phyloP scores from a whole-genome alignment of 2,797 vertebrate genomes.

The Rachycentron canadum region DNA sequence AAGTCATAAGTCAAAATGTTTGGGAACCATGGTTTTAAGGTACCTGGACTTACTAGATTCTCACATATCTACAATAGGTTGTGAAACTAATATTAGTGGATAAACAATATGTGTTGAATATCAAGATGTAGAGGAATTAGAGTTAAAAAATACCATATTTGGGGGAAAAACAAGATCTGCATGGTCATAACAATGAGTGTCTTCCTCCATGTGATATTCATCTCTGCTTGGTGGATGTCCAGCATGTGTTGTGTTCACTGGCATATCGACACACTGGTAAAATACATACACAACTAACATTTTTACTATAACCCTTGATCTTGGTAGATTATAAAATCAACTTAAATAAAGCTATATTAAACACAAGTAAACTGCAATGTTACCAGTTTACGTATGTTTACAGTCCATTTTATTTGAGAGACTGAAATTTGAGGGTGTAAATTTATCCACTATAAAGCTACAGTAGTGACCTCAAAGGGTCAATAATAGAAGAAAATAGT shows the following conservation, averaged over 20 bases:
- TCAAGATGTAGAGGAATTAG: not conserved
- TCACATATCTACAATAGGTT: no score
- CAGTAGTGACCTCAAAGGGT: no score
- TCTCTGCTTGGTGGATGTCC: not conserved
- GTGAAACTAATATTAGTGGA: not conserved
- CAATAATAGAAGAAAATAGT: no score
- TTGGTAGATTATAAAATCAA: not conserved
- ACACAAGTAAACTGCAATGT: no score
- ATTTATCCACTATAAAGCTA: no score
- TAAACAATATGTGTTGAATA: not conserved
- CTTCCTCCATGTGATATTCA: conserved; percentile 16
- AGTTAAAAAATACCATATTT: conserved; percentile 20
- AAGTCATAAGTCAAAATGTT: not conserved
- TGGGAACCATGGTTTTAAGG: not conserved
- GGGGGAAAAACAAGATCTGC: conserved; percentile 5
- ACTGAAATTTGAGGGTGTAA: no score
- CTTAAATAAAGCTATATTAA: not conserved
- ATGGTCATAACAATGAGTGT: not conserved
- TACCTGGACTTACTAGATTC: no score
- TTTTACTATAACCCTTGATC: not conserved
- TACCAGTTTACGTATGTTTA: no score
- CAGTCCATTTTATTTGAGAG: no score
- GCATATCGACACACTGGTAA: not conserved
- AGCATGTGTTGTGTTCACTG: conserved; percentile 12
- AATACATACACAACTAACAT: not conserved